A percentile compares a stretch with the other conserved stretches of the same genome.
These are phyloP conservation scores for Misgurnus anguillicaudatus DNA, from an alignment of 2,113 vertebrate genomes.

Conservation along the genomic window DNA sequence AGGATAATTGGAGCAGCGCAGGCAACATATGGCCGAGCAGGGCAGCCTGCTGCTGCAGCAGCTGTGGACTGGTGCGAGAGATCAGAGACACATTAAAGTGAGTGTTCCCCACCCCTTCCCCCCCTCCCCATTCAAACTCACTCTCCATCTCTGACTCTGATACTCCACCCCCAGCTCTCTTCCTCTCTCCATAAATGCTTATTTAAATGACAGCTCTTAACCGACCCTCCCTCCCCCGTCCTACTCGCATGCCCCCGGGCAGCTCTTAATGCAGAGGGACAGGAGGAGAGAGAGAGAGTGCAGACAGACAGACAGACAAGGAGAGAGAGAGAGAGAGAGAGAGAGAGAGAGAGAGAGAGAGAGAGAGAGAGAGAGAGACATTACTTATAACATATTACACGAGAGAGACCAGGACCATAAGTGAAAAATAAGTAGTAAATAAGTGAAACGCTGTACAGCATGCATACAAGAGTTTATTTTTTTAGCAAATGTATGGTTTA, in stretches of 20 bases:
- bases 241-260: constrained; percentile 67
- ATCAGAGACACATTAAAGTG: constrained; percentile 78
- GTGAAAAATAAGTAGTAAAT: too few relatives aligned
- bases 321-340: constrained; percentile 37
- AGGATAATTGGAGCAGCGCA: constrained; percentile 87
- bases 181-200: constrained; percentile 62
- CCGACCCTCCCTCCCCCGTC: constrained; percentile 62
- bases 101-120: constrained; percentile 62
- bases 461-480: too few relatives aligned
- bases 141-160: constrained; percentile 58
- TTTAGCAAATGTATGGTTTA: too few relatives aligned
- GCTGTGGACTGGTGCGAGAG: constrained; percentile 86
- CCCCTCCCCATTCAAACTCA: constrained; percentile 53
- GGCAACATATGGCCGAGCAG: constrained; percentile 88
- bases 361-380: constrained; percentile 40
- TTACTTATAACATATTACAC: too few relatives aligned
- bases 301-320: constrained; percentile 40
- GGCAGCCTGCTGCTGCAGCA: constrained; percentile 90
- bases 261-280: constrained; percentile 70
- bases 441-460: too few relatives aligned
- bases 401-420: too few relatives aligned
- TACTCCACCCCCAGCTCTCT: constrained; percentile 62
- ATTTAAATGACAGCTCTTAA: constrained; percentile 75
- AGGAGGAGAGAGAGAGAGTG: constrained; percentile 48
- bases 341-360: constrained; percentile 23